These are phyloP conservation scores for Acanthurus lineatus DNA, from an alignment of 2,797 vertebrate species.

Conservation along the genomic window DNA sequence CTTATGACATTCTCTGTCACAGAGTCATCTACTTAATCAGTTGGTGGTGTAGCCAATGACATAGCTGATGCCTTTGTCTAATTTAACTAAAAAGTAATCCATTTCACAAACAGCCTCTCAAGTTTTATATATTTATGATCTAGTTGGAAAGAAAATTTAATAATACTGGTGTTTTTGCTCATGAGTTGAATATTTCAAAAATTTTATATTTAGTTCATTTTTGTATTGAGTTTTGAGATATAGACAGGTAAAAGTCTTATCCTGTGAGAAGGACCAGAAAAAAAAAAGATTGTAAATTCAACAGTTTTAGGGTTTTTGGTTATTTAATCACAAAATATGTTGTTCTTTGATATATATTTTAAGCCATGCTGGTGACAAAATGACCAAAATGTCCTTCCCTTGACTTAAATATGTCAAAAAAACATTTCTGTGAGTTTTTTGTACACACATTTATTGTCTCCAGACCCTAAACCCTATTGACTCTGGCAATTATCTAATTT, in stretches of 20 bases:
- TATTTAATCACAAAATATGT: neutral
- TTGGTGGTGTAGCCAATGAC: neutral
- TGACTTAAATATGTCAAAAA: no score
- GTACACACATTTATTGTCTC: no score
- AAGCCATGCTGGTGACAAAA: neutral
- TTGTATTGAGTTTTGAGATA: neutral
- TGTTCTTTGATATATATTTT: neutral
- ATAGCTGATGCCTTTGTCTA: slow-evolving; percentile 1
- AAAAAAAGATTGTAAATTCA: neutral
- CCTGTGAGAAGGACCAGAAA: neutral
- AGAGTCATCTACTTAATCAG: slow-evolving; percentile 10
- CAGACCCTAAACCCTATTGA: no score
- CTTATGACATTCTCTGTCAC: neutral
- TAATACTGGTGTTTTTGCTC: neutral
- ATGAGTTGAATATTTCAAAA: neutral
- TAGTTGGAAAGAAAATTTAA: neutral
- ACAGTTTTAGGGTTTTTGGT: neutral
- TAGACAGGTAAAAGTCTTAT: neutral
- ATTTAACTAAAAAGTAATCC: neutral
- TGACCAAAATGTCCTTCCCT: neutral
- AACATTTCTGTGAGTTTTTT: no score
- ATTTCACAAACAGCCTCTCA: neutral
- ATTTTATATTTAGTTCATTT: neutral
- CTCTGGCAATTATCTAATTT: no score
- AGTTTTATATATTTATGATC: neutral